Base-by-base conservation (phyloP, 1,140 invertebrate genomes). In the Hetaerina americana region DNA sequence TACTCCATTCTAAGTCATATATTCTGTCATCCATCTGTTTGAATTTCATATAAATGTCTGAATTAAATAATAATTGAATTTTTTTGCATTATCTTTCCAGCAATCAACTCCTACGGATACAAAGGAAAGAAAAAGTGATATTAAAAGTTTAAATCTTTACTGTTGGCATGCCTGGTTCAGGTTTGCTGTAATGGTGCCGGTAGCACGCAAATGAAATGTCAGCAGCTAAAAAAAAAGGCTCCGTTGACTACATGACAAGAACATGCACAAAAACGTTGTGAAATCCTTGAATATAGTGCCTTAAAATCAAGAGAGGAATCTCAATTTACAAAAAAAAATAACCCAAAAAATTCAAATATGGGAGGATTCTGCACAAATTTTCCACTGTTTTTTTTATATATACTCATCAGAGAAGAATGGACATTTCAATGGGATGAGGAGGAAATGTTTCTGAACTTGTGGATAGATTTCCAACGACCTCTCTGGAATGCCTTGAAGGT, bases 101-200 rank as follows among this genome's bases (percentile, higher is more conserved):
- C 87, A 26, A 90, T 92, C 78, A 90, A 89, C 78, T 88, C 87
- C 0, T 92, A 90, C 76, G 90, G 90, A 27, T 91, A 90, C 78
- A 89, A 87, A 73, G 90, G 89, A 77, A 86, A 84, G 72, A 80
- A 80, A 28, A 10, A 69, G 25, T 73, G 72, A 26, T 71, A 70
- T 27, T 72, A 74, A 5, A 49, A 69, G 31, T 71, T 72, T 5
- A 72, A 77, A 5, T 75, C 74, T 5, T 18, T 12, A n/a, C 3
- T 57, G 40, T 18, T 18, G 22, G 10, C 40, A 57, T 57, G 10
- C 15, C 40, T 12, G 10, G 22, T 5, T 5, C 71, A 26, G 29
- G 3, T 71, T 49, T 70, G 0, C 40, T 27, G 71, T 28, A 66
- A 31, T 68, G 18, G 68, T 18, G 57, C 75, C 72, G 69, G 71